Conservation (phyloP, 92 coral and sea anemone species). For the Anthopleura xanthogrammica region DNA sequence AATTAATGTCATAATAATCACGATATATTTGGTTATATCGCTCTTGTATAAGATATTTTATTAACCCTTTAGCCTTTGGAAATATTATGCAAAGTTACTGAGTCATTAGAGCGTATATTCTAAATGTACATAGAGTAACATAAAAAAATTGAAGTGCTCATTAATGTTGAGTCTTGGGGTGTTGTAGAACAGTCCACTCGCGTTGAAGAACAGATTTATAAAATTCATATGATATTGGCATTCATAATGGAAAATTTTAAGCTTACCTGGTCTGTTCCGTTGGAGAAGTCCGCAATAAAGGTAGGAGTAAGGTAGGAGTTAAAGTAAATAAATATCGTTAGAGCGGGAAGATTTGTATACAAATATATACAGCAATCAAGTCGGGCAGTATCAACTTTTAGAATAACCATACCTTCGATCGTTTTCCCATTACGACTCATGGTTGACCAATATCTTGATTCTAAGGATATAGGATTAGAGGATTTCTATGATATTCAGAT, state of each 20-base stretch:
- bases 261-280: not conserved
- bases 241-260: not conserved
- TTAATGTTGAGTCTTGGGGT: not conserved
- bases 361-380: not conserved
- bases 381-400: not conserved
- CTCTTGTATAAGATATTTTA: not conserved
- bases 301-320: not conserved
- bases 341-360: constrained; percentile 1
- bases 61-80: not conserved
- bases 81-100: not conserved
- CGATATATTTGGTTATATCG: not conserved
- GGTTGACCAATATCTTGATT: not conserved
- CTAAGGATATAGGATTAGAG: not conserved
- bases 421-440: constrained; percentile 13
- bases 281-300: not conserved
- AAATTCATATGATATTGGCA: not conserved
- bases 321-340: constrained; percentile 1
- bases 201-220: not conserved
- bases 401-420: constrained; percentile 7
- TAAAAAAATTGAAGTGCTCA: not conserved
- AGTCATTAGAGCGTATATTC: constrained; percentile 8
- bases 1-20: not conserved
- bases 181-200: not conserved
- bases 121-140: not conserved
- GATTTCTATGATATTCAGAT: not conserved